phyloP scores from a whole-genome alignment of 1,140 invertebrate genomes.

The Aphaenogaster rudis region DNA sequence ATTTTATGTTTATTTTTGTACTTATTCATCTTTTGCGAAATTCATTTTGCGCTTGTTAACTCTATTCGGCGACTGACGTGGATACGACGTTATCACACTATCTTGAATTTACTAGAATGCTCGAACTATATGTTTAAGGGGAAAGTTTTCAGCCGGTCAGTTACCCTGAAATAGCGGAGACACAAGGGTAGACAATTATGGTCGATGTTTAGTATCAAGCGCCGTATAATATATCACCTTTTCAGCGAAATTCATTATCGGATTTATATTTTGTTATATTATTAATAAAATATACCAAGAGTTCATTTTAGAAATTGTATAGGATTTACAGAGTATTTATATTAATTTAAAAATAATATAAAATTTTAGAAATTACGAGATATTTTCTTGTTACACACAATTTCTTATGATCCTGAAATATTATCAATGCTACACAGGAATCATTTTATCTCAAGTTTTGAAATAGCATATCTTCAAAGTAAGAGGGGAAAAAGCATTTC shows the following conservation, averaged over 20 bases:
- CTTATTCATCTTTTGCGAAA: slow-evolving; percentile 4
- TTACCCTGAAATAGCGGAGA: slow-evolving; percentile 45
- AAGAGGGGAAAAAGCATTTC: slow-evolving; percentile 18
- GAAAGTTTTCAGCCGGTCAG: slow-evolving; percentile 55
- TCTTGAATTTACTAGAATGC: slow-evolving; percentile 50
- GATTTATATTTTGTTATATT: background rate
- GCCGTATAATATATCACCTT: background rate
- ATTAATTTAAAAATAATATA: background rate
- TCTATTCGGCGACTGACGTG: slow-evolving; percentile 1
- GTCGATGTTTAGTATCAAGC: slow-evolving; percentile 17
- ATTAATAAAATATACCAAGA: background rate
- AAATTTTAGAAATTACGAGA: background rate
- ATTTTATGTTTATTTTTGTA: background rate
- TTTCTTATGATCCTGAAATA: background rate
- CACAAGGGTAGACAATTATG: background rate
- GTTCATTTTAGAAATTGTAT: background rate
- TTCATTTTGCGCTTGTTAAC: slow-evolving; percentile 16
- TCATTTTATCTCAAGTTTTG: slow-evolving; percentile 15
- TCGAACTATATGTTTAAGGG: background rate
- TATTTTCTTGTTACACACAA: background rate
- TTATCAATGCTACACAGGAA: slow-evolving; percentile 9
- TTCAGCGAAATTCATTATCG: background rate
- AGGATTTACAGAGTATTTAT: background rate
- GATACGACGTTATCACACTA: slow-evolving; percentile 39
- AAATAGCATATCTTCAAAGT: background rate